Conservation (phyloP, 2,113 vertebrate genomes). For the Rhipidura dahli region DNA sequence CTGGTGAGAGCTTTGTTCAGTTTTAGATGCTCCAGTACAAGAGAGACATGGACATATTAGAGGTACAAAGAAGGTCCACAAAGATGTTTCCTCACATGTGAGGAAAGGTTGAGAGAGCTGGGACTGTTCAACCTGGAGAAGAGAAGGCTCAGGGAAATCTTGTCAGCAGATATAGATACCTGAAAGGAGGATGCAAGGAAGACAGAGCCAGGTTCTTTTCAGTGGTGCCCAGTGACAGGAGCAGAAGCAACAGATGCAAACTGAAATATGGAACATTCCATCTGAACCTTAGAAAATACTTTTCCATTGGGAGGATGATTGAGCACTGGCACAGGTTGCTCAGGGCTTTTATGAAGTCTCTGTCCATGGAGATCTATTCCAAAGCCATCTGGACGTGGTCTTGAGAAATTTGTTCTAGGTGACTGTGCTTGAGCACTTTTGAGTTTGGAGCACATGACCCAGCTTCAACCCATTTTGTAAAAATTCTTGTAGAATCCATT, state of each 20-base stretch:
- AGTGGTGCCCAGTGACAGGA: not conserved
- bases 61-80: not conserved
- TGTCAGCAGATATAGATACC: not conserved
- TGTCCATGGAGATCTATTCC: not conserved
- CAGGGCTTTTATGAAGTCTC: accelerated
- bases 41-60: not conserved
- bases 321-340: not conserved
- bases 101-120: not conserved
- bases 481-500: not conserved
- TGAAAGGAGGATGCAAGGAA: not conserved
- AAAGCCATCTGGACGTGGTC: accelerated
- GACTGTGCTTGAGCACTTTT: not conserved
- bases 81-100: not conserved
- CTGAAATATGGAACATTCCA: accelerated
- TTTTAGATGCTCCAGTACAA: not conserved
- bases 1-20: not conserved
- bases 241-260: not conserved
- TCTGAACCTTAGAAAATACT: not conserved
- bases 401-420: not conserved
- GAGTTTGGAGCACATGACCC: not conserved
- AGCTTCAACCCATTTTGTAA: not conserved
- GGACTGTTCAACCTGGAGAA: not conserved
- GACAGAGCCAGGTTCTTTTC: not conserved
- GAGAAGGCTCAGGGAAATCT: not conserved
- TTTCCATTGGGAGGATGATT: not conserved